Percentiles rank a stretch among this genome's conserved stretches.
phyloP scores from a whole-genome alignment of 1,140 invertebrate genomes.

The Eurosta solidaginis region DNA sequence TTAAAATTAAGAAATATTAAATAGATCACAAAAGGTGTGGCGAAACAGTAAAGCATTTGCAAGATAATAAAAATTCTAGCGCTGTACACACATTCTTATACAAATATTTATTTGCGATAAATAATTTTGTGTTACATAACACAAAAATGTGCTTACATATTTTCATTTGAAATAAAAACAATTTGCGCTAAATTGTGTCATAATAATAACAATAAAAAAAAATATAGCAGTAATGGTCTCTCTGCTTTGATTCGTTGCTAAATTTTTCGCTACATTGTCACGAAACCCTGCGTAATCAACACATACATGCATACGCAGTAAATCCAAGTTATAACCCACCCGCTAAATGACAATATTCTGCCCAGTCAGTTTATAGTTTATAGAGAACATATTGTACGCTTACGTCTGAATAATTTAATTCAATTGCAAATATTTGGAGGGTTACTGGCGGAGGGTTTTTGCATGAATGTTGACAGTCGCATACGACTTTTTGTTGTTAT shows the following conservation, averaged over 20 bases:
- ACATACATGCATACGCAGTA: neutral
- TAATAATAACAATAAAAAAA: neutral
- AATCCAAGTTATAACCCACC: neutral
- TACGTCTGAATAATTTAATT: constrained; percentile 16
- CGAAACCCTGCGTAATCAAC: neutral
- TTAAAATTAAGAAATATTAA: no score
- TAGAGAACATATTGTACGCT: neutral
- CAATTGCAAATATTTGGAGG: constrained; percentile 2
- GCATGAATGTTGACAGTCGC: neutral
- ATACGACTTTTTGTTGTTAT: neutral
- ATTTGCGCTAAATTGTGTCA: neutral
- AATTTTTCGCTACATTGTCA: constrained; percentile 16
- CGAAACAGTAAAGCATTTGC: no score
- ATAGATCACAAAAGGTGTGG: no score
- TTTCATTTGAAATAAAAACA: neutral
- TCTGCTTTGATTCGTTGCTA: neutral
- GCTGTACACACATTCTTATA: neutral
- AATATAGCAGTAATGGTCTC: neutral
- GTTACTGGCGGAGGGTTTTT: neutral
- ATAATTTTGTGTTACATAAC: no score
- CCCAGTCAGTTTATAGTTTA: neutral
- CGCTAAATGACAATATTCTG: neutral
- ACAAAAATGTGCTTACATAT: neutral
- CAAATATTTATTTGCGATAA: no score
- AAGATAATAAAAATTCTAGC: no score